These are phyloP conservation scores for Acinonyx jubatus DNA, from an alignment of 2,113 vertebrate species.

Conservation along the genomic window DNA sequence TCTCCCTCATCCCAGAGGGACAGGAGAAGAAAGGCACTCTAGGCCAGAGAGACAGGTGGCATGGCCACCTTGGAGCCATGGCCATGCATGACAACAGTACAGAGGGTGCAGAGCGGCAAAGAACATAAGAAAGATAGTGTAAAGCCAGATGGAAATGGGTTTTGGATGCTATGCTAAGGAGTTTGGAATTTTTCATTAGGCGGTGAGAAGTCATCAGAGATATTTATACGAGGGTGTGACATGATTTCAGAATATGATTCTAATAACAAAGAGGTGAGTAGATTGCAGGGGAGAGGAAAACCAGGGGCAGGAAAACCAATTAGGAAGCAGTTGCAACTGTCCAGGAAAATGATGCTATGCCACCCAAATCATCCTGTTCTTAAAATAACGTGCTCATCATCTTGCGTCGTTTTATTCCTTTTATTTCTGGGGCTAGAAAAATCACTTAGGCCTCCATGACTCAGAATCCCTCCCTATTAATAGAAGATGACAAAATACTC, in stretches of 20 bases:
- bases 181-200: not conserved
- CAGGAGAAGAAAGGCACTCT: not conserved
- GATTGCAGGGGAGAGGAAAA: not conserved
- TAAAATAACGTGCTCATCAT: conserved; percentile 51
- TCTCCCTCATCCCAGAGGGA: not conserved
- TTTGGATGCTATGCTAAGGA: not conserved
- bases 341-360: conserved; percentile 14
- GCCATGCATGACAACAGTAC: not conserved
- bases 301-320: not conserved
- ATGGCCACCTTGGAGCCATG: not conserved
- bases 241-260: conserved; percentile 50
- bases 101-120: not conserved
- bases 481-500: conserved; percentile 66
- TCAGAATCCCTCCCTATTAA: conserved; percentile 74
- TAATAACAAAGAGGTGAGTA: not conserved
- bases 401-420: not conserved
- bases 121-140: not conserved
- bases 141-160: not conserved
- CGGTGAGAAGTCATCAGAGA: not conserved
- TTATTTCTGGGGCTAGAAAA: conserved; percentile 52
- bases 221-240: not conserved
- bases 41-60: not conserved
- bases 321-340: not conserved
- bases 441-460: conserved; percentile 49
- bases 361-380: not conserved